These are phyloP conservation scores for Aptenodytes patagonicus DNA, from an alignment of 2,113 vertebrate species.

Conservation along the genomic window DNA sequence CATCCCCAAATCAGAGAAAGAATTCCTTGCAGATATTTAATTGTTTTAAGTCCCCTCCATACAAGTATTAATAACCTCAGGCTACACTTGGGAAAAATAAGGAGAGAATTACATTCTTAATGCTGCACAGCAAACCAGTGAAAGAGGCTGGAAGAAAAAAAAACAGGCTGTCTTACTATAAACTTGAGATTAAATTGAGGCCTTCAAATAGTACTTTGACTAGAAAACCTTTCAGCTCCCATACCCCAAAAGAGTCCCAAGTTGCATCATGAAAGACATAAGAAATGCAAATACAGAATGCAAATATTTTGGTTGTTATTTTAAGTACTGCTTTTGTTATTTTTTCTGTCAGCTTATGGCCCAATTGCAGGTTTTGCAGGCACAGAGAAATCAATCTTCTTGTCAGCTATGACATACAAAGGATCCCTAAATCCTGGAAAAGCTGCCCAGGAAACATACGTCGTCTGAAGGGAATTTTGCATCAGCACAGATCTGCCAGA, in stretches of 20 bases:
- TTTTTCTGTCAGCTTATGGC: not conserved
- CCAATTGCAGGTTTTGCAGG: not conserved
- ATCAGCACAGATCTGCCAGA: not conserved
- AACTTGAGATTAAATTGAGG: not conserved
- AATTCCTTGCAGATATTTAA: not conserved
- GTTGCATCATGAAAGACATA: not conserved
- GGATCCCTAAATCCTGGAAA: not conserved
- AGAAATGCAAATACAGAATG: not conserved
- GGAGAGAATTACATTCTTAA: not conserved
- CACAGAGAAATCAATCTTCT: slow-evolving; percentile 11
- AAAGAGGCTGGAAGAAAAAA: not conserved
- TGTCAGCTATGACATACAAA: not conserved
- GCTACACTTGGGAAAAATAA: not conserved
- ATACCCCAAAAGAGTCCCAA: not conserved
- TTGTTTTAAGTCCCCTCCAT: not conserved
- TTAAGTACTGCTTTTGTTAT: not conserved
- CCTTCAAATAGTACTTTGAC: not conserved
- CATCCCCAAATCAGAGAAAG: not conserved
- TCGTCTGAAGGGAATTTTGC: not conserved
- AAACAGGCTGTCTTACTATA: not conserved
- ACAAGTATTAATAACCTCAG: not conserved
- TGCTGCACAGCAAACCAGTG: not conserved
- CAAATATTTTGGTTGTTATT: not conserved
- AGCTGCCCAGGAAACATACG: not conserved
- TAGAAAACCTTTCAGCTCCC: not conserved